A percentile compares a stretch with the other conserved stretches of the same genome.
Evolutionary conservation across 2,797 vertebrate genomes (phyloP).

Genomic region (Gymnothorax javanicus): DNA sequence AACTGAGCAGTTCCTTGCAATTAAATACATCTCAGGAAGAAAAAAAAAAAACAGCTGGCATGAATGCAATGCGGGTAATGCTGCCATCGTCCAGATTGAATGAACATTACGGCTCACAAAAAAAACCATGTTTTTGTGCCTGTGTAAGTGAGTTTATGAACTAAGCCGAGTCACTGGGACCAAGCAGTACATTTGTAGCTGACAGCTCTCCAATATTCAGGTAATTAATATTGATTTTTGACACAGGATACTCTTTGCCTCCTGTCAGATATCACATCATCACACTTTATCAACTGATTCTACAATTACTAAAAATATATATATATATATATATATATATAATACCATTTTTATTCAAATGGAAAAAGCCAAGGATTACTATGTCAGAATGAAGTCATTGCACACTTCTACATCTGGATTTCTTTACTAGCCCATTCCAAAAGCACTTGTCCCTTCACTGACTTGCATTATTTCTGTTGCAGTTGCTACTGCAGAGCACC

Average conservation of each 20-base stretch:
- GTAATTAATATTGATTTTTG: conserved; percentile 75
- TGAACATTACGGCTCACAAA: conserved; percentile 55
- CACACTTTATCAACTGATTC: conserved; percentile 59
- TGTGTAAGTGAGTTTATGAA: conserved; percentile 36
- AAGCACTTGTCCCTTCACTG: not conserved
- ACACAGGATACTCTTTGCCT: conserved; percentile 56
- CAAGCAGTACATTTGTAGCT: conserved; percentile 59
- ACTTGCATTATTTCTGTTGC: not conserved
- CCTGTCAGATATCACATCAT: conserved; percentile 57
- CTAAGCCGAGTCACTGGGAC: conserved; percentile 48
- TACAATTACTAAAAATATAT: conserved; percentile 43
- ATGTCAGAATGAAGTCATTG: conserved; percentile 29
- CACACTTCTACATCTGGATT: not conserved
- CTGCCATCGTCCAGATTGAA: conserved; percentile 56
- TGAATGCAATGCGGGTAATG: conserved; percentile 26
- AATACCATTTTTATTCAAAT: conserved; percentile 26
- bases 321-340: not conserved
- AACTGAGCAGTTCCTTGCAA: conserved; percentile 35
- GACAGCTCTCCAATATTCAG: conserved; percentile 67
- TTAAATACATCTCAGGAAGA: conserved; percentile 25
- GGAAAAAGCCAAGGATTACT: conserved; percentile 40
- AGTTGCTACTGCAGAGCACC: not conserved
- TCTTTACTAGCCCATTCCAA: not conserved
- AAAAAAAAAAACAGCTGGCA: conserved; percentile 19
- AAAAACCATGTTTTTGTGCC: conserved; percentile 16